These are phyloP conservation scores for Exocentrus adspersus DNA, from an alignment of 2,888 invertebrate genomes.

Conservation along the genomic window DNA sequence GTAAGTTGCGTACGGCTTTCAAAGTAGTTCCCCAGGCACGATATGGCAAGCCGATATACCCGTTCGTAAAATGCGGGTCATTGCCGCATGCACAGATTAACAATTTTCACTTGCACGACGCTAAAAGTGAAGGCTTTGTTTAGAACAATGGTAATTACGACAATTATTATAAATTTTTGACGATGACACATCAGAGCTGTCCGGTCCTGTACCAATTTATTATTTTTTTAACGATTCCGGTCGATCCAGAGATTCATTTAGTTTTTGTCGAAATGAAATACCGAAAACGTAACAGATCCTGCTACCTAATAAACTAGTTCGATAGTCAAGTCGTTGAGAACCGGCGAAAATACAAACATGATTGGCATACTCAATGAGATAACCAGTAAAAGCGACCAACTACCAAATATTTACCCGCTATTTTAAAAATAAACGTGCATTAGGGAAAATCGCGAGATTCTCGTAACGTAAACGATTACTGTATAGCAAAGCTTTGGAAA, in stretches of 20 bases:
- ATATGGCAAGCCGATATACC: slow-evolving; percentile 19
- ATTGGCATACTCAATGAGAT: slow-evolving; percentile 52
- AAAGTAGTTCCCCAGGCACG: slow-evolving; percentile 21
- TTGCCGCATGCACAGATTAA: slow-evolving; percentile 39
- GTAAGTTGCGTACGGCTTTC: slow-evolving; percentile 41
- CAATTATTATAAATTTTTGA: not conserved
- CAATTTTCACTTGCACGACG: slow-evolving; percentile 10
- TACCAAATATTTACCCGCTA: slow-evolving; percentile 32
- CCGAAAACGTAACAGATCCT: too few relatives aligned
- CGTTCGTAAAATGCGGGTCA: slow-evolving; percentile 48
- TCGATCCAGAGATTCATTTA: too few relatives aligned
- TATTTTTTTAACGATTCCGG: slow-evolving; percentile 7
- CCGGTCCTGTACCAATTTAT: slow-evolving; percentile 18
- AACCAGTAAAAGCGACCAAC: slow-evolving; percentile 29
- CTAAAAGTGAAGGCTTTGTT: slow-evolving; percentile 12
- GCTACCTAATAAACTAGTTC: too few relatives aligned
- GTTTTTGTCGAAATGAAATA: too few relatives aligned
- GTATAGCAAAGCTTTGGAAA: slow-evolving; percentile 16
- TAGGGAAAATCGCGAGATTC: not conserved
- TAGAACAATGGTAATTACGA: slow-evolving; percentile 1
- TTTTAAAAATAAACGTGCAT: slow-evolving; percentile 16
- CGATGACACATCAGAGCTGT: slow-evolving; percentile 19
- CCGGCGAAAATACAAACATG: slow-evolving; percentile 56
- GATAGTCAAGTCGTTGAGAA: slow-evolving; percentile 37
- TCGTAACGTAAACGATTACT: not conserved